Percentiles rank a stretch among this genome's conserved stretches.
Conservation (phyloP, 2,113 vertebrate genomes). For the Motacilla alba region DNA sequence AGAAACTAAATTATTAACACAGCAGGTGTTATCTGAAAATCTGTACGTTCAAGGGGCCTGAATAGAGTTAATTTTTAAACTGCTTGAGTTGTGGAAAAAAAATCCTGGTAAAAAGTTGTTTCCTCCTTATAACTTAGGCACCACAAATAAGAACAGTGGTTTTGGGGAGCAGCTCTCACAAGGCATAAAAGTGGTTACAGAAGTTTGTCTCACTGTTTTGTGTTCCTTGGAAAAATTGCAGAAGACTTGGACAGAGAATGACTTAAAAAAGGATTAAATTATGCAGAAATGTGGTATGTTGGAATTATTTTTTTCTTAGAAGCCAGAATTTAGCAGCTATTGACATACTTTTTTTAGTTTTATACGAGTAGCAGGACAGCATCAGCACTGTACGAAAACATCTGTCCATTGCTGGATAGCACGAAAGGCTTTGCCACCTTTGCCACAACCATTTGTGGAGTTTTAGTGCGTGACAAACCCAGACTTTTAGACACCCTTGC, state of each 20-base stretch:
- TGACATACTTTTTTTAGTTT: neutral
- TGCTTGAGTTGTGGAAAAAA: neutral
- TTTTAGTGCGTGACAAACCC: neutral
- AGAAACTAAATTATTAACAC: neutral
- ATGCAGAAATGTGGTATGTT: conserved; percentile 66
- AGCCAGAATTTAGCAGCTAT: neutral
- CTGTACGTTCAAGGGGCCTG: neutral
- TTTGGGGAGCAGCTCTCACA: conserved; percentile 70
- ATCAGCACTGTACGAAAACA: neutral
- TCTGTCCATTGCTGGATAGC: neutral
- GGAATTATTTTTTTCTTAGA: neutral
- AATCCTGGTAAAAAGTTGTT: neutral
- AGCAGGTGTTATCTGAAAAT: neutral
- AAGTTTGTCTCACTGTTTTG: conserved; percentile 38
- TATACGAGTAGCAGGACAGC: neutral
- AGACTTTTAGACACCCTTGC: neutral
- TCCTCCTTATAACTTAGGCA: conserved; percentile 20
- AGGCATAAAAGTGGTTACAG: conserved; percentile 64
- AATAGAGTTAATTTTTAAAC: neutral
- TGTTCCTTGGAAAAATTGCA: conserved; percentile 69
- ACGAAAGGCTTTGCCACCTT: neutral
- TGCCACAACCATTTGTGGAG: neutral
- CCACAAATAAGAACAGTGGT: neutral
- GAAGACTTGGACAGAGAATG: conserved; percentile 67
- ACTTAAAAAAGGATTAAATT: conserved; percentile 58